Percentiles rank a stretch among this genome's conserved stretches.
phyloP scores from a whole-genome alignment of 2,113 vertebrate species.

The Grammomys dolichurus region DNA sequence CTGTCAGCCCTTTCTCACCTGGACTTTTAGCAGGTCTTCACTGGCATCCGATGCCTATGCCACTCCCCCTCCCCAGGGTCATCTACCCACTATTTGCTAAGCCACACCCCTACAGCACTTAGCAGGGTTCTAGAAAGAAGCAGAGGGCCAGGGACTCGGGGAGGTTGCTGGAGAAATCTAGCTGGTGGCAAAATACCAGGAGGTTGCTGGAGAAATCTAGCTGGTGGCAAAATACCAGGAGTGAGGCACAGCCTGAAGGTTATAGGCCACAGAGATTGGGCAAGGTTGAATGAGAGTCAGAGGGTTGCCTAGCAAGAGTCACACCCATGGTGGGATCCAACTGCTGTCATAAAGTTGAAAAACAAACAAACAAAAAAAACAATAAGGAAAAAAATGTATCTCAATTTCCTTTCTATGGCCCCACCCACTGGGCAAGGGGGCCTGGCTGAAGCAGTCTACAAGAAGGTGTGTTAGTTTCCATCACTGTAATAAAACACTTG shows the following conservation, averaged over 20 bases:
- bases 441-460: background rate
- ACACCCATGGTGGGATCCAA: background rate
- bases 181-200: background rate
- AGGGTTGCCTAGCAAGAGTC: background rate
- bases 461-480: background rate
- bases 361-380: background rate
- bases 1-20: background rate
- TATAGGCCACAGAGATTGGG: background rate
- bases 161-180: background rate
- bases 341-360: background rate
- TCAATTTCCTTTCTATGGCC: background rate
- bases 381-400: background rate
- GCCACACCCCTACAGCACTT: background rate
- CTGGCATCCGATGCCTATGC: background rate
- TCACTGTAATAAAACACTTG: background rate
- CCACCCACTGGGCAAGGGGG: background rate
- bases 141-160: background rate
- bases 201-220: background rate
- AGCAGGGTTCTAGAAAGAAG: background rate
- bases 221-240: background rate
- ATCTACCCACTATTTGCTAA: background rate
- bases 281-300: background rate
- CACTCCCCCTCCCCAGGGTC: background rate
- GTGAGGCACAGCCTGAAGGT: background rate
- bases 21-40: background rate